Evolutionary conservation across 1,140 invertebrate genomes (phyloP).

Genomic region (Drosophila chauvacae): DNA sequence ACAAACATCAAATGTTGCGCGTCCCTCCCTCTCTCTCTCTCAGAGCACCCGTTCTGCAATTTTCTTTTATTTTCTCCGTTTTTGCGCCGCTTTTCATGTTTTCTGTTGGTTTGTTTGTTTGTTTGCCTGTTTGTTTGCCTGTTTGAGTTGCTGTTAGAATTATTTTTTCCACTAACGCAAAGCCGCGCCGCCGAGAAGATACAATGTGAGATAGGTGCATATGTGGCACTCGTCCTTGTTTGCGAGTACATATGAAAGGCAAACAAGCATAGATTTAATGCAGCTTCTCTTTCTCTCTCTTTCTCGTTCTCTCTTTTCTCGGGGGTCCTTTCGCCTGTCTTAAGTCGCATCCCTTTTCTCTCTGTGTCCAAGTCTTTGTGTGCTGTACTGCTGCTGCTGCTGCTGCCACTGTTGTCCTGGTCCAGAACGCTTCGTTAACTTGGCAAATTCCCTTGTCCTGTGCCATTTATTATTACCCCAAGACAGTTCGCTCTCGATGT

Average conservation of each 20-base stretch:
- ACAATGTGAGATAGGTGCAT: slow-evolving; percentile 51
- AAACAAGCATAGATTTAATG: slow-evolving; percentile 82
- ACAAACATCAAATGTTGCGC: slow-evolving; percentile 78
- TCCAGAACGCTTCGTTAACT: slow-evolving; percentile 49
- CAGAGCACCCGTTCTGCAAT: slow-evolving; percentile 9
- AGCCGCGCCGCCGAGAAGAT: slow-evolving; percentile 58
- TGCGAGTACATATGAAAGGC: slow-evolving; percentile 79
- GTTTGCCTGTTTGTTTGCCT: slow-evolving; percentile 70
- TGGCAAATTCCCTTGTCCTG: slow-evolving; percentile 51
- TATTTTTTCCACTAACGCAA: slow-evolving; percentile 80
- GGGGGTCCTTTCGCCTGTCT: slow-evolving; percentile 18
- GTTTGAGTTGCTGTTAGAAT: slow-evolving; percentile 82
- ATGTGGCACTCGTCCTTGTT: slow-evolving; percentile 70
- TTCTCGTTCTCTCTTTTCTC: not conserved
- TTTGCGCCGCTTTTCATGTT: slow-evolving; percentile 79
- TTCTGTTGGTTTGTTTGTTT: slow-evolving; percentile 72
- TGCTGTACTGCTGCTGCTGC: slow-evolving; percentile 4
- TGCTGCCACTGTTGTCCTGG: slow-evolving; percentile 20
- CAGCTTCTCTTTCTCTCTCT: slow-evolving; percentile 34
- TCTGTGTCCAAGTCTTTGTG: slow-evolving; percentile 12
- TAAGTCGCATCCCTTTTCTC: slow-evolving; percentile 37
- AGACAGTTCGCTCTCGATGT: slow-evolving; percentile 34
- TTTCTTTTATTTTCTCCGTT: slow-evolving; percentile 40
- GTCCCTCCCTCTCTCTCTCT: not conserved
- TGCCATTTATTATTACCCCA: slow-evolving; percentile 49